Evolutionary conservation across 1,140 invertebrate genomes (phyloP).

Genomic region (Berghia stephanieae): DNA sequence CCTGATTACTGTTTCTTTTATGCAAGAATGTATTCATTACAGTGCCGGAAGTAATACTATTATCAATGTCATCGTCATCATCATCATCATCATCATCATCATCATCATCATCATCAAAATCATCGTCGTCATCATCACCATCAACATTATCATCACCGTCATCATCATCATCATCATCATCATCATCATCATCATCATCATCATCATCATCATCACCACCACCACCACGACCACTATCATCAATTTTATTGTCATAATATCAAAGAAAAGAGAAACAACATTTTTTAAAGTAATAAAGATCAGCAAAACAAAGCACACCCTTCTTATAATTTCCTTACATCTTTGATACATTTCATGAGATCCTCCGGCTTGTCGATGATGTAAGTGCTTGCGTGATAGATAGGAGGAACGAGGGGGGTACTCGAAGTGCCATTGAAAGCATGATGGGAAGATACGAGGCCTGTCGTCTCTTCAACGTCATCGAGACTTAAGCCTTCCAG

Average conservation of each 20-base stretch:
- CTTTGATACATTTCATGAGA: background rate
- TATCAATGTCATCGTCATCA: no score
- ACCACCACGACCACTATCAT: background rate
- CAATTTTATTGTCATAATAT: background rate
- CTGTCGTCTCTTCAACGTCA: background rate
- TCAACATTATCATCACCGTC: background rate
- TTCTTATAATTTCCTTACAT: background rate
- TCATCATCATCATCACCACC: conserved; percentile 13
- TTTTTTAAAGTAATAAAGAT: background rate
- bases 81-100: background rate
- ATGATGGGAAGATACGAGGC: background rate
- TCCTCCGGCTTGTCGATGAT: background rate
- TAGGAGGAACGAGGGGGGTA: background rate
- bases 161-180: conserved; percentile 10
- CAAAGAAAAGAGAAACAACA: background rate
- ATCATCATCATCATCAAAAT: no score
- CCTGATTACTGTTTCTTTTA: background rate
- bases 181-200: conserved; percentile 3
- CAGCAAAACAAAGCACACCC: background rate
- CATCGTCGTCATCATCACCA: background rate
- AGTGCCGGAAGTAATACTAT: background rate
- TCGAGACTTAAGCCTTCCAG: background rate
- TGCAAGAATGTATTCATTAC: background rate
- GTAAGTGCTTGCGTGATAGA: background rate
- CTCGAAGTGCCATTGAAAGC: background rate